phyloP scores from a whole-genome alignment of 2,113 vertebrate species.

The Carlito syrichta region DNA sequence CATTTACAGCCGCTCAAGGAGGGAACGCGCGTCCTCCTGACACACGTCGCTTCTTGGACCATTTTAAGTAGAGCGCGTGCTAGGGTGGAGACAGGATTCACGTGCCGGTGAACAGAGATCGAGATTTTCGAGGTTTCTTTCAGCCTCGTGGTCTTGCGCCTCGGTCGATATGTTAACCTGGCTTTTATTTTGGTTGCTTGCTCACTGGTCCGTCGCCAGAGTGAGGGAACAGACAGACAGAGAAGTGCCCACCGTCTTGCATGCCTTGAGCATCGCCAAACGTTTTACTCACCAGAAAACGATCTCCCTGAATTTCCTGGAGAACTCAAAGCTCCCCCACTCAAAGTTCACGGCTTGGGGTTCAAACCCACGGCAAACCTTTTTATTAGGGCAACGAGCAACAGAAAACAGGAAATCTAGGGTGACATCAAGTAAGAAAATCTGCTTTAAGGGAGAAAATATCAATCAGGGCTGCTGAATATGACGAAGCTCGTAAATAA shows the following conservation, averaged over 20 bases:
- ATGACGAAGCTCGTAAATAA: no score
- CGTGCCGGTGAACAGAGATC: neutral
- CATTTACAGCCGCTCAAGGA: neutral
- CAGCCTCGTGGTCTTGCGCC: neutral
- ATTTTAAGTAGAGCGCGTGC: neutral
- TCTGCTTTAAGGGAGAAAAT: neutral
- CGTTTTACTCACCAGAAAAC: neutral
- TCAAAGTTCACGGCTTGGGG: neutral
- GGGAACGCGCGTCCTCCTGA: neutral
- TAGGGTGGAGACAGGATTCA: neutral
- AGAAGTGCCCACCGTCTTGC: no score
- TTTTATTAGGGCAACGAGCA: neutral
- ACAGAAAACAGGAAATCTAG: neutral
- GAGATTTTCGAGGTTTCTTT: neutral
- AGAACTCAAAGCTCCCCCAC: neutral
- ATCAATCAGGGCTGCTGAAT: neutral
- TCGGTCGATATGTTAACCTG: neutral
- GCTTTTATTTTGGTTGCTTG: neutral
- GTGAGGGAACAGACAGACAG: neutral
- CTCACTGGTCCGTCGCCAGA: neutral
- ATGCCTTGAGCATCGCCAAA: neutral
- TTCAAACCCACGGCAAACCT: neutral
- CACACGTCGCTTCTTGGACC: no score
- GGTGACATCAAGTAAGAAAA: neutral
- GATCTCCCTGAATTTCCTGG: neutral